phyloP scores from a whole-genome alignment of 2,888 invertebrate species.

The Arrhopalites spinosus region DNA sequence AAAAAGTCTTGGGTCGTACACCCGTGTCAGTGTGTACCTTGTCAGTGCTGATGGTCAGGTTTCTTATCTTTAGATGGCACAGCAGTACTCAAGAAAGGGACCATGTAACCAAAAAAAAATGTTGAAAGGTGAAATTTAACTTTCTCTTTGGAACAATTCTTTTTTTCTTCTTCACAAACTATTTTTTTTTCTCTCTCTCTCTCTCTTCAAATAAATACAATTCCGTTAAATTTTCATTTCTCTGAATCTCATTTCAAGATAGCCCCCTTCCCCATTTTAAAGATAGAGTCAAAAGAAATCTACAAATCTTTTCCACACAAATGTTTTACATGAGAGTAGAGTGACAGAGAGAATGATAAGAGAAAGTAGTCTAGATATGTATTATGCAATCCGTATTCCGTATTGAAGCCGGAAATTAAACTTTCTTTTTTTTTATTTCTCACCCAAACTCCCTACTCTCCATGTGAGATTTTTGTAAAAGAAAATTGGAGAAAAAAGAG shows the following conservation, averaged over 20 bases:
- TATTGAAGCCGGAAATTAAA: conserved; percentile 34
- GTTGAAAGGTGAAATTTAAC: no score
- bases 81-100: neutral
- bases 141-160: no score
- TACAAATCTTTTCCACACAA: no score
- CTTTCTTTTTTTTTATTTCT: neutral
- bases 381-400: neutral
- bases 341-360: neutral
- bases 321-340: no score
- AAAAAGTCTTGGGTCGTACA: no score
- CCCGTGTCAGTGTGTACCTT: no score
- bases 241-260: no score
- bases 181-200: neutral
- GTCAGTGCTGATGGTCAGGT: conserved; percentile 4
- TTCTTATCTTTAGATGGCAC: conserved; percentile 26
- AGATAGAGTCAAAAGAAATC: no score
- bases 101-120: no score
- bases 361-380: neutral
- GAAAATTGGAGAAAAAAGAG: no score
- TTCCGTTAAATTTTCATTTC: no score
- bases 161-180: neutral
- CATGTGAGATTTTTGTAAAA: neutral
- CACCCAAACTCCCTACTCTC: neutral
- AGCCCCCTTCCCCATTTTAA: no score
- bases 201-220: neutral